phyloP scores from a whole-genome alignment of 2,113 vertebrate genomes.

The Pomatorhinus ruficollis region DNA sequence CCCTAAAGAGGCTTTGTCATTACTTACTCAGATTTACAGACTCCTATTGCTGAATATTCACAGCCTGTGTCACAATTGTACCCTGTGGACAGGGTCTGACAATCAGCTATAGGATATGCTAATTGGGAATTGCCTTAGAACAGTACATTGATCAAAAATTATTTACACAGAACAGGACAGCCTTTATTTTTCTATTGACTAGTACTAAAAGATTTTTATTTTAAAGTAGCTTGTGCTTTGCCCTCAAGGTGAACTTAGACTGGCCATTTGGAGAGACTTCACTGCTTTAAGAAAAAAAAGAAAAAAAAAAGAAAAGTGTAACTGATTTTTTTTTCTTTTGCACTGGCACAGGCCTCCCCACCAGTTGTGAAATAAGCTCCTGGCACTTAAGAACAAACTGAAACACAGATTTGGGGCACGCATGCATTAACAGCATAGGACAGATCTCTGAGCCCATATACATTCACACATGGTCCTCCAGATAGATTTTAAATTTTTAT shows the following conservation, averaged over 20 bases:
- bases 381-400: neutral
- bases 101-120: constrained; percentile 43
- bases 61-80: constrained; percentile 50
- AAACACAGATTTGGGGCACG: neutral
- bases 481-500: neutral
- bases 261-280: neutral
- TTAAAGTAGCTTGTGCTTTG: neutral
- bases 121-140: constrained; percentile 32
- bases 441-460: neutral
- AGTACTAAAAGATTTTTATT: constrained; percentile 47
- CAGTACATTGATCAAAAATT: constrained; percentile 70
- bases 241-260: constrained; percentile 16
- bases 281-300: neutral
- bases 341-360: neutral
- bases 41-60: constrained; percentile 58
- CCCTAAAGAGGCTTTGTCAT: constrained; percentile 54
- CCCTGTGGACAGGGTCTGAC: constrained; percentile 33
- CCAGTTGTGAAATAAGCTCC: neutral
- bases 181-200: constrained; percentile 72
- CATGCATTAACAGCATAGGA: neutral
- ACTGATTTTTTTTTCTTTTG: neutral
- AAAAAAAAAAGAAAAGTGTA: neutral
- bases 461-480: neutral
- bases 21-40: constrained; percentile 60
- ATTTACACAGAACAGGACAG: constrained; percentile 75